Evolutionary conservation across 2,888 invertebrate species (phyloP).

Genomic region (Galerucella calmariensis): DNA sequence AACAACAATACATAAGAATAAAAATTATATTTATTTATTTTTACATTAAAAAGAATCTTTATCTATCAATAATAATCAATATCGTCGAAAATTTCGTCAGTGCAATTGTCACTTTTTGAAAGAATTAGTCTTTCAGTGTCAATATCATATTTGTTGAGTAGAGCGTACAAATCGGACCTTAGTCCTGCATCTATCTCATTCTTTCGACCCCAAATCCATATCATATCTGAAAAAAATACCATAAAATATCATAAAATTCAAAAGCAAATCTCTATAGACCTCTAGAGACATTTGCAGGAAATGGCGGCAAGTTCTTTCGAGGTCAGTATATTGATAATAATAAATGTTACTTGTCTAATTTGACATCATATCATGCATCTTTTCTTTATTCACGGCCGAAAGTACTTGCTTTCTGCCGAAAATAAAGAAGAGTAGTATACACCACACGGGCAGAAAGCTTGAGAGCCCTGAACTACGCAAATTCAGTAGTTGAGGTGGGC

Average conservation of each 20-base stretch:
- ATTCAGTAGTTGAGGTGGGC: no score
- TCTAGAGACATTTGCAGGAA: no score
- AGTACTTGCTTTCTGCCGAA: no score
- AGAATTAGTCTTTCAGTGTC: constrained; percentile 78
- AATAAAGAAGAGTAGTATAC: no score
- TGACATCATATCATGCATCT: no score
- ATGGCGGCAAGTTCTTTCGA: no score
- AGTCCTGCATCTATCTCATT: constrained; percentile 74
- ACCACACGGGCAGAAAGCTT: no score
- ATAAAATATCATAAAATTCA: background rate
- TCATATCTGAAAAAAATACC: constrained; percentile 71
- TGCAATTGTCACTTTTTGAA: constrained; percentile 76
- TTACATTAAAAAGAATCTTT: background rate
- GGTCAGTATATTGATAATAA: no score
- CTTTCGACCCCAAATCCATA: constrained; percentile 77
- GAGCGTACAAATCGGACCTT: constrained; percentile 74
- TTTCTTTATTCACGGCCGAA: no score
- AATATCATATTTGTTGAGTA: constrained; percentile 70
- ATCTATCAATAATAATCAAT: constrained; percentile 13
- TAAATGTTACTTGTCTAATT: no score
- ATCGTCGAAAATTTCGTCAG: constrained; percentile 40
- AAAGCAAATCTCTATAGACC: background rate
- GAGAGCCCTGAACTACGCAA: no score
- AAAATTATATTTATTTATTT: background rate
- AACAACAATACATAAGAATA: background rate